Evolutionary conservation across 2,113 vertebrate genomes (phyloP).

Genomic region (Dromaius novaehollandiae): DNA sequence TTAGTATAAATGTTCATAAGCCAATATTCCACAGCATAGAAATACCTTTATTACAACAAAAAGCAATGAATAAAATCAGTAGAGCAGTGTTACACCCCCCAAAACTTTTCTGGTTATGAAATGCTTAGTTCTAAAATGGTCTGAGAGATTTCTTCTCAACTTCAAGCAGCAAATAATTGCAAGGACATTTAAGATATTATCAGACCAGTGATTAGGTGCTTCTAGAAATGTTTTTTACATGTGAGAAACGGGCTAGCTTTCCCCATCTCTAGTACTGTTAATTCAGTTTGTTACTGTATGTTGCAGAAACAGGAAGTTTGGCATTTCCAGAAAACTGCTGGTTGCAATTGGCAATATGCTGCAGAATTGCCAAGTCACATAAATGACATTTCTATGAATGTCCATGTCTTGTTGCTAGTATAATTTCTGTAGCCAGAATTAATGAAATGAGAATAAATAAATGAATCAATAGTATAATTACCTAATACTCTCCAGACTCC

Average conservation of each 20-base stretch:
- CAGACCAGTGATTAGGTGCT: not conserved
- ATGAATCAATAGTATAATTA: not conserved
- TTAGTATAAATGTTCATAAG: not conserved
- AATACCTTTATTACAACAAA: not conserved
- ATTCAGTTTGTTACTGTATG: not conserved
- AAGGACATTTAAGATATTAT: not conserved
- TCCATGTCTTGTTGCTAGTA: not conserved
- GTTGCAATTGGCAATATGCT: not conserved
- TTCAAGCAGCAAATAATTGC: not conserved
- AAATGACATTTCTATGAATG: conserved; percentile 39
- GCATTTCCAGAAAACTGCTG: not conserved
- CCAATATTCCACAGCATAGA: not conserved
- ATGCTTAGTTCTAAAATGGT: not conserved
- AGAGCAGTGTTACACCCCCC: not conserved
- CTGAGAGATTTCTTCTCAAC: not conserved
- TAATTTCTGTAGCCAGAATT: conserved; percentile 8
- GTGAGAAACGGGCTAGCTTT: not conserved
- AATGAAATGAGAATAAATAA: conserved; percentile 28
- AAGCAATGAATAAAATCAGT: not conserved
- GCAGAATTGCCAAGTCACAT: conserved; percentile 1
- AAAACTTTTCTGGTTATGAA: not conserved
- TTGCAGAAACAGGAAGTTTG: not conserved
- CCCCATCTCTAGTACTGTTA: not conserved
- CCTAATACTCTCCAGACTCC: not conserved
- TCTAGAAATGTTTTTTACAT: not conserved